Conservation (phyloP, 2,888 invertebrate species). For the Syrphus vitripennis region DNA sequence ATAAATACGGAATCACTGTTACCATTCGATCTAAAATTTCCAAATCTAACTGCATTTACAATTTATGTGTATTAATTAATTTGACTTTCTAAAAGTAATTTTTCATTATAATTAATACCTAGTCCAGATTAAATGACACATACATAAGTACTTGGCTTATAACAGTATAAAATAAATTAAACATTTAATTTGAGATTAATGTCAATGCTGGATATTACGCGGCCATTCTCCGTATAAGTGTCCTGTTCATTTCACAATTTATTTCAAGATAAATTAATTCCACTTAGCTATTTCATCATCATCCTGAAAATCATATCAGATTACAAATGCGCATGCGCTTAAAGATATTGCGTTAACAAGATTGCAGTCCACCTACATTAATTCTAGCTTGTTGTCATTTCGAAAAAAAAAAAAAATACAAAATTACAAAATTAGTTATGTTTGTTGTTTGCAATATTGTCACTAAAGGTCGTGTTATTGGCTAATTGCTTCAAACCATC, state of each 20-base stretch:
- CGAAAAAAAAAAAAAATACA: background rate
- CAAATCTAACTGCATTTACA: too few relatives aligned
- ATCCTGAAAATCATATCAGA: background rate
- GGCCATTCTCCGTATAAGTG: background rate
- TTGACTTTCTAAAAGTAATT: too few relatives aligned
- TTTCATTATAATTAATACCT: too few relatives aligned
- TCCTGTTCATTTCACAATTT: background rate
- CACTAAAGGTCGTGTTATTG: slow-evolving; percentile 56
- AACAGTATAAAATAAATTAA: too few relatives aligned
- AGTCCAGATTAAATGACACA: too few relatives aligned
- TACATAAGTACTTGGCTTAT: too few relatives aligned
- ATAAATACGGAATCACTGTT: too few relatives aligned
- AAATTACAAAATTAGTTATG: slow-evolving; percentile 12
- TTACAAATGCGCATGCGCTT: background rate
- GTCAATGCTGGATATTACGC: background rate
- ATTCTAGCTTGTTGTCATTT: background rate
- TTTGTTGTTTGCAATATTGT: slow-evolving; percentile 22
- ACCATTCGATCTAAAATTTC: too few relatives aligned
- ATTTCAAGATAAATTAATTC: background rate
- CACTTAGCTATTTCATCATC: background rate
- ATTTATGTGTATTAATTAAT: too few relatives aligned
- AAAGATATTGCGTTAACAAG: background rate
- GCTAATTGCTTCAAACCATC: slow-evolving; percentile 62
- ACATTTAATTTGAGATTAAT: slow-evolving; percentile 5
- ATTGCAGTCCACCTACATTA: background rate